phyloP scores from a whole-genome alignment of 1,140 invertebrate species.

The Akabosia matsudoensis region DNA sequence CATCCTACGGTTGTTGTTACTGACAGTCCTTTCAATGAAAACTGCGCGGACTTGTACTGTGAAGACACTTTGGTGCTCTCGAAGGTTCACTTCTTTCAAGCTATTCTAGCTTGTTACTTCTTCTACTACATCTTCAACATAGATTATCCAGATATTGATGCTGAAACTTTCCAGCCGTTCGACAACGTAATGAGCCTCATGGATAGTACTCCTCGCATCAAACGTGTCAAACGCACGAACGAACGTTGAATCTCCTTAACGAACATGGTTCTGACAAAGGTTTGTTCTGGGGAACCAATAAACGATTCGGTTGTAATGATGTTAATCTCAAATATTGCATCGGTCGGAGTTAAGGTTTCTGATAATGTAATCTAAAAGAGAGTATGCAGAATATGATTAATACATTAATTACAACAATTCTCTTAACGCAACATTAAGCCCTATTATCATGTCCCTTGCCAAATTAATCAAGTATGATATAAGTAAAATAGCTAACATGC shows the following conservation, averaged over 20 bases:
- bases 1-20: background rate
- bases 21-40: background rate
- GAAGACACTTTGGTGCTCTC: background rate
- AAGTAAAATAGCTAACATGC: too few relatives aligned
- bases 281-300: too few relatives aligned
- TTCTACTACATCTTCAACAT: background rate
- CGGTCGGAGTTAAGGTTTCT: too few relatives aligned
- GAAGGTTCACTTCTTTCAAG: background rate
- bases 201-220: background rate
- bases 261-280: background rate
- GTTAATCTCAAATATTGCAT: too few relatives aligned
- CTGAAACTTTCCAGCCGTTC: background rate
- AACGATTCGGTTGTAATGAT: too few relatives aligned
- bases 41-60: background rate
- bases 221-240: background rate
- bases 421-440: too few relatives aligned
- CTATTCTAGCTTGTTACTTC: background rate
- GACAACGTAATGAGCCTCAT: background rate
- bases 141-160: background rate
- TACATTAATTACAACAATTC: too few relatives aligned
- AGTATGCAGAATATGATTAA: too few relatives aligned
- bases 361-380: too few relatives aligned
- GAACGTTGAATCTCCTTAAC: background rate
- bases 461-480: too few relatives aligned
- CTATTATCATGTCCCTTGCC: too few relatives aligned